Evolutionary conservation across 2,888 invertebrate genomes (phyloP).

Genomic region (Drosophila neutralis): DNA sequence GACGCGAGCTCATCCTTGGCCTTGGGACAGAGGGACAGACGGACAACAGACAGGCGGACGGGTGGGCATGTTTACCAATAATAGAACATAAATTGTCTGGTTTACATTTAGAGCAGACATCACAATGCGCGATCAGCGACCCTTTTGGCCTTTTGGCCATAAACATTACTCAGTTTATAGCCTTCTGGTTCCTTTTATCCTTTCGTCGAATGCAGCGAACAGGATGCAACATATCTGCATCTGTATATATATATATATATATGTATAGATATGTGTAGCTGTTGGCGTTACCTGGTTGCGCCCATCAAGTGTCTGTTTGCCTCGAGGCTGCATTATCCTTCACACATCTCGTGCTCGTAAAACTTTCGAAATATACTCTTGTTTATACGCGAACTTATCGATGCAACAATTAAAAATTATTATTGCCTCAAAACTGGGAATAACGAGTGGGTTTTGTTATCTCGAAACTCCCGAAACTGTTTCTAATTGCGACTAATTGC

Average conservation of each 20-base stretch:
- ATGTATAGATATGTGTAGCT: neutral
- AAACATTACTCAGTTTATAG: slow-evolving; percentile 58
- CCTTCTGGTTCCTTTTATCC: slow-evolving; percentile 56
- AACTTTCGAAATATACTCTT: slow-evolving; percentile 35
- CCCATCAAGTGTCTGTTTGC: slow-evolving; percentile 35
- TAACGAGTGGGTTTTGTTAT: neutral
- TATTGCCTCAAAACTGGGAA: slow-evolving; percentile 28
- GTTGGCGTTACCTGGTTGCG: slow-evolving; percentile 51
- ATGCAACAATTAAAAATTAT: slow-evolving; percentile 53
- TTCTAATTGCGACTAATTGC: slow-evolving; percentile 72
- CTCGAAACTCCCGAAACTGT: slow-evolving; percentile 19
- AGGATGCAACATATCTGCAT: slow-evolving; percentile 10
- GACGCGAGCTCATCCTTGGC: slow-evolving; percentile 68
- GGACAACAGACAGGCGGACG: neutral
- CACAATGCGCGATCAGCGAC: slow-evolving; percentile 74
- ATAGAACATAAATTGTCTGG: slow-evolving; percentile 79
- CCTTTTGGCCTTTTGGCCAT: slow-evolving; percentile 35
- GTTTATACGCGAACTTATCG: slow-evolving; percentile 19
- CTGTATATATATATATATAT: neutral
- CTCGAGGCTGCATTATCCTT: slow-evolving; percentile 13
- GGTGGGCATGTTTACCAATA: slow-evolving; percentile 70
- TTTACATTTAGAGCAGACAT: slow-evolving; percentile 81
- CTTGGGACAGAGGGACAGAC: slow-evolving; percentile 51
- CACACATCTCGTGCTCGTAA: slow-evolving; percentile 63
- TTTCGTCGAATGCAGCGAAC: slow-evolving; percentile 57